Percentiles rank a stretch among this genome's conserved stretches.
Evolutionary conservation across 2,113 vertebrate genomes (phyloP).

Genomic region (Atlantisia rogersi): DNA sequence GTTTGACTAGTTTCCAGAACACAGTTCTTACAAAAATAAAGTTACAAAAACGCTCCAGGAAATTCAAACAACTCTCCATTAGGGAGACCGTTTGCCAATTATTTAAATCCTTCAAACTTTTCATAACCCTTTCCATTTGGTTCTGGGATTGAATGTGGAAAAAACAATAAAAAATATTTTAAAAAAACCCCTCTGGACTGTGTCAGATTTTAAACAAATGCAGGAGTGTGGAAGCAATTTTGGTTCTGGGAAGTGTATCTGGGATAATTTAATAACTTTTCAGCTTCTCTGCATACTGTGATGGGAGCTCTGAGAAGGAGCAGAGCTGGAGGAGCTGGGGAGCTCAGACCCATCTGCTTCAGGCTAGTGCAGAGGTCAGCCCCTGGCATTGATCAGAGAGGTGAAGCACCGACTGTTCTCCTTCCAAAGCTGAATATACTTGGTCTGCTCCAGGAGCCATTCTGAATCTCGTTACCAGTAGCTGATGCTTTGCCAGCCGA

Average conservation of each 20-base stretch:
- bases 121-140: background rate
- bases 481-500: background rate
- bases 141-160: background rate
- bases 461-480: background rate
- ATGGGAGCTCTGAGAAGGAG: background rate
- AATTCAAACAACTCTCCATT: background rate
- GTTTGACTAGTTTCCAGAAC: conserved; percentile 35
- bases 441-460: background rate
- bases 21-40: conserved; percentile 33
- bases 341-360: background rate
- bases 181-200: background rate
- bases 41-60: background rate
- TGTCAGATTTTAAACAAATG: background rate
- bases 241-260: conserved; percentile 3
- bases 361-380: background rate
- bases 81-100: background rate
- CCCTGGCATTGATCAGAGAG: background rate
- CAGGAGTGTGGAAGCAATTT: background rate
- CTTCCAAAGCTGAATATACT: background rate
- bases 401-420: background rate
- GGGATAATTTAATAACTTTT: conserved; percentile 2
- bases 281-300: background rate
- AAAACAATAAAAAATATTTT: background rate
- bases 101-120: background rate
- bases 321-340: background rate